phyloP scores from a whole-genome alignment of 1,140 invertebrate species.

The Pachypsylla venusta region DNA sequence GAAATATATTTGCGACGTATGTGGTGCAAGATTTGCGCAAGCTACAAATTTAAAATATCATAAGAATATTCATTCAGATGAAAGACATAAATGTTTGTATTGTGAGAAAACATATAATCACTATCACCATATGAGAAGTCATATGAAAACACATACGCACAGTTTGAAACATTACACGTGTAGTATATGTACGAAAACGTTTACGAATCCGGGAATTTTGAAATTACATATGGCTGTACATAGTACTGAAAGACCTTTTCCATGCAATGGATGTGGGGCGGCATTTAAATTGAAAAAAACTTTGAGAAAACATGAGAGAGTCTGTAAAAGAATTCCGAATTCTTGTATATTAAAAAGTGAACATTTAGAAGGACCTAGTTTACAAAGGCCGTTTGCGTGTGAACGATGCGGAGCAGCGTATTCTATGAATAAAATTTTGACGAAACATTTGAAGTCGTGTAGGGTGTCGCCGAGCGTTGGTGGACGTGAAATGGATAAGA shows the following conservation, averaged over 20 bases:
- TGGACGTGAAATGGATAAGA: no score
- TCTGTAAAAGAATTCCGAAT: no score
- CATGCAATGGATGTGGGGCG: slow-evolving; percentile 39
- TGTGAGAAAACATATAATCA: slow-evolving; percentile 43
- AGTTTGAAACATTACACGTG: slow-evolving; percentile 44
- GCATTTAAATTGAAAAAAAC: slow-evolving; percentile 5
- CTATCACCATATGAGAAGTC: slow-evolving; percentile 36
- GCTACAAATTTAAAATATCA: slow-evolving; percentile 40
- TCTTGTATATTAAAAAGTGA: no score
- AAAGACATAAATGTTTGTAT: slow-evolving; percentile 41
- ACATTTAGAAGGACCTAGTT: no score
- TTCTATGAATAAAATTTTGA: no score
- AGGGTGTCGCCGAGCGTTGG: no score
- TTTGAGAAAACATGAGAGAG: neutral
- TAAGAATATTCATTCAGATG: slow-evolving; percentile 34
- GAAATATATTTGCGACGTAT: slow-evolving; percentile 47
- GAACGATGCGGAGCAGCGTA: no score
- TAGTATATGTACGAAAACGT: slow-evolving; percentile 42
- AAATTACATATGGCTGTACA: slow-evolving; percentile 48
- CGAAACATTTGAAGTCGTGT: no score
- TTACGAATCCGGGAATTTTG: slow-evolving; percentile 45
- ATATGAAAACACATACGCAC: slow-evolving; percentile 39
- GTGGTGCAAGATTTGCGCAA: slow-evolving; percentile 40
- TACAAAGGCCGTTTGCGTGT: no score
- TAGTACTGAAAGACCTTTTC: slow-evolving; percentile 47